Percentiles rank a stretch among this genome's conserved stretches.
phyloP scores from a whole-genome alignment of 2,888 invertebrate genomes.

The Hesperia comma region DNA sequence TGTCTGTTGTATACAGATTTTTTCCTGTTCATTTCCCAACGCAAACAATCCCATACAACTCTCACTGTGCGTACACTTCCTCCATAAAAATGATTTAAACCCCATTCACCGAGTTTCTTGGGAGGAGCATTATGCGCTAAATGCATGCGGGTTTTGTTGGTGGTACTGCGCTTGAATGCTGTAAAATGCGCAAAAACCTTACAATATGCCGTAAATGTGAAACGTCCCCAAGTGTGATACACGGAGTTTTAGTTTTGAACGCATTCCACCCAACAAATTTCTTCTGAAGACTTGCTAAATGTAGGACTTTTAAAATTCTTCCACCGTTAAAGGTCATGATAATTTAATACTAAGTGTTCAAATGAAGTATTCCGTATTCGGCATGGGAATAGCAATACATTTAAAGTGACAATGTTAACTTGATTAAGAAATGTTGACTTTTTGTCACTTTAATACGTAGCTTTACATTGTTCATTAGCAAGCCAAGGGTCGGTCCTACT shows the following conservation, averaged over 20 bases:
- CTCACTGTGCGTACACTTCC: slow-evolving; percentile 6
- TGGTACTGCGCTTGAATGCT: slow-evolving; percentile 22
- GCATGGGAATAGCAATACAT: no score
- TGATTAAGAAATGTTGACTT: no score
- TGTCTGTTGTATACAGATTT: not conserved
- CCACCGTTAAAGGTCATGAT: no score
- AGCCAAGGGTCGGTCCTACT: no score
- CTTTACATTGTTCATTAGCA: no score
- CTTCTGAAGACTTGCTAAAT: not conserved
- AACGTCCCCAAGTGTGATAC: not conserved
- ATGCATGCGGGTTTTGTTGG: slow-evolving; percentile 30
- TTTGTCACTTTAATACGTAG: no score
- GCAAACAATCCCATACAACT: not conserved
- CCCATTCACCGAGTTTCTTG: slow-evolving; percentile 25
- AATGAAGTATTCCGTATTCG: no score
- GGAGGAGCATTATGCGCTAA: slow-evolving; percentile 24
- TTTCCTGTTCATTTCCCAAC: not conserved
- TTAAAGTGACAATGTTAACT: no score
- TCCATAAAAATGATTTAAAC: slow-evolving; percentile 31
- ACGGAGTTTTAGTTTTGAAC: not conserved
- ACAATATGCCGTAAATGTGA: slow-evolving; percentile 21
- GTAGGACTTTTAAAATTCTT: no score
- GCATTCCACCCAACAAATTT: not conserved
- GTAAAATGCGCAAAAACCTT: slow-evolving; percentile 33
- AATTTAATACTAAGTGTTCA: no score